phyloP scores from a whole-genome alignment of 1,140 invertebrate species.

The Brachionus calyciflorus region DNA sequence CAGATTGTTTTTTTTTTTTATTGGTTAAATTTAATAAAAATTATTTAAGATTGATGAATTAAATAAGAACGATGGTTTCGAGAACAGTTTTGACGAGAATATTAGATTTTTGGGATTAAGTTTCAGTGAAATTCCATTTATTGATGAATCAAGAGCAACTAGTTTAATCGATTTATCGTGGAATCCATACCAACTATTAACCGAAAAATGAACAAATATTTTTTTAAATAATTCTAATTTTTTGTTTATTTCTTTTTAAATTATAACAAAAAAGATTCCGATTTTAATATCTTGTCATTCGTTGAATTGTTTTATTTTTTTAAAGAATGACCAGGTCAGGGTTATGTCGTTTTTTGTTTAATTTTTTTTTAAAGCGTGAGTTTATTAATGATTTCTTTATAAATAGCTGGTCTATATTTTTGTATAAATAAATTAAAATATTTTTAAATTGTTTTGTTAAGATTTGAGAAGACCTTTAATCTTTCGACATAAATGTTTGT shows the following conservation, averaged over 20 bases:
- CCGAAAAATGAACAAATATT: background rate
- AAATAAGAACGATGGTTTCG: background rate
- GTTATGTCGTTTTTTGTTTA: background rate
- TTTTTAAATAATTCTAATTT: too few species aligned
- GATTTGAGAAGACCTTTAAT: too few species aligned
- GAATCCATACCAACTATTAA: conserved; percentile 16
- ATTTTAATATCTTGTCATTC: background rate
- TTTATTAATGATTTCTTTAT: background rate
- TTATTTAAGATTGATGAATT: conserved; percentile 8
- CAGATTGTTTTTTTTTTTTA: background rate
- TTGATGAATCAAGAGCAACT: background rate
- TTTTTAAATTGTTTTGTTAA: too few species aligned
- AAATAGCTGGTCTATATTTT: conserved; percentile 26
- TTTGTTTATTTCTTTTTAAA: too few species aligned
- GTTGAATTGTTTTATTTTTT: background rate
- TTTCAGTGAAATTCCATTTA: conserved; percentile 13
- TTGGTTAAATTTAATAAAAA: background rate
- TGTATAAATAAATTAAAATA: too few species aligned
- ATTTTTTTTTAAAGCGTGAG: background rate
- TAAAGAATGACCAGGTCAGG: conserved; percentile 21
- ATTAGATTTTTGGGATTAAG: conserved; percentile 10
- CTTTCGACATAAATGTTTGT: too few species aligned
- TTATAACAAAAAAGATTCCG: conserved; percentile 7
- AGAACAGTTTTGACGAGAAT: conserved; percentile 20
- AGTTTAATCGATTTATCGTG: conserved; percentile 12